These are phyloP conservation scores for Carcina quercana DNA, from an alignment of 2,888 invertebrate genomes.

Conservation along the genomic window DNA sequence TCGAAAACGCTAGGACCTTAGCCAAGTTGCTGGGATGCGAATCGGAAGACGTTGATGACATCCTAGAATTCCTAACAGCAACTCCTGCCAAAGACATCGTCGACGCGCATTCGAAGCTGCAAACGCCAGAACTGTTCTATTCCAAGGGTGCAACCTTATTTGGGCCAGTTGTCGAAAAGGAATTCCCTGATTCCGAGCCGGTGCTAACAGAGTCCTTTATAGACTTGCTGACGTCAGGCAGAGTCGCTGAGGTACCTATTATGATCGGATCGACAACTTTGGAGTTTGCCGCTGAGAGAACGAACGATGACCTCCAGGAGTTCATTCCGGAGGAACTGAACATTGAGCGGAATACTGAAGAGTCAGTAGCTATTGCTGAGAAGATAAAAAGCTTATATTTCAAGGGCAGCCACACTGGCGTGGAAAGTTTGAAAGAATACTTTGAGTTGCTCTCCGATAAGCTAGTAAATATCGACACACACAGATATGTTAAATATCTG, in stretches of 20 bases:
- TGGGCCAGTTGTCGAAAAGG: slow-evolving; percentile 47
- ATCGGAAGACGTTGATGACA: slow-evolving; percentile 41
- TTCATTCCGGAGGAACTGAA: slow-evolving; percentile 48
- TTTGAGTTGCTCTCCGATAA: slow-evolving; percentile 47
- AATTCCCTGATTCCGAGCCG: slow-evolving; percentile 51
- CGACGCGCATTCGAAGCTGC: slow-evolving; percentile 32
- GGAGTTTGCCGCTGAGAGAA: slow-evolving; percentile 35
- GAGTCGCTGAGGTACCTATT: slow-evolving; percentile 46
- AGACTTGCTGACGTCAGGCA: slow-evolving; percentile 49
- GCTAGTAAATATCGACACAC: slow-evolving; percentile 38
- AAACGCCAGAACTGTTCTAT: slow-evolving; percentile 15
- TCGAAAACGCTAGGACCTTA: slow-evolving; percentile 43
- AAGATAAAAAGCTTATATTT: slow-evolving; percentile 47
- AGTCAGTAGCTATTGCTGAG: slow-evolving; percentile 38
- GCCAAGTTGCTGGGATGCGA: slow-evolving; percentile 49
- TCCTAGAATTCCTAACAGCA: slow-evolving; percentile 47
- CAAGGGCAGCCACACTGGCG: slow-evolving; percentile 32
- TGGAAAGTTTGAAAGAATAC: slow-evolving; percentile 39
- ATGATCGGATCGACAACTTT: slow-evolving; percentile 51
- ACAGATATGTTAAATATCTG: slow-evolving; percentile 51
- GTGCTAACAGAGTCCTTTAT: slow-evolving; percentile 47
- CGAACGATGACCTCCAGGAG: slow-evolving; percentile 39
- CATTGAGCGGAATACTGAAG: slow-evolving; percentile 39
- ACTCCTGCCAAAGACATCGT: slow-evolving; percentile 51
- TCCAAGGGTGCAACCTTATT: slow-evolving; percentile 25